Evolutionary conservation across 2,113 vertebrate species (phyloP), one percentile per base, ranked within the genome.

Genomic region (Caranx ignobilis): DNA sequence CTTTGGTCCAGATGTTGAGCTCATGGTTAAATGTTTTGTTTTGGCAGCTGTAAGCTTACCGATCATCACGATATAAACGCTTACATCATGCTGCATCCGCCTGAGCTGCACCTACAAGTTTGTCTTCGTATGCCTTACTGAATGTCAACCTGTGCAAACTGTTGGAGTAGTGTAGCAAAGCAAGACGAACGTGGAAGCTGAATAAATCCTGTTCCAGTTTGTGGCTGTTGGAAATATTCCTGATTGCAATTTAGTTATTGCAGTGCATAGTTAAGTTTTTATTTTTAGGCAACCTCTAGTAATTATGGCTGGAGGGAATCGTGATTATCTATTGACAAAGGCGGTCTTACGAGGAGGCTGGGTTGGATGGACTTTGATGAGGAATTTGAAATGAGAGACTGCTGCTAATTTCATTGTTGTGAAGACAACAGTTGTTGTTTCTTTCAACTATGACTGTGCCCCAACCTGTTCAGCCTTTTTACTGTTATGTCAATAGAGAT

Each of bases 1-100:
- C 62, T 75, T 57, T 43, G 31, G 52, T 77, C 26, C 68, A 57
- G 11, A 43, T 45, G 59, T 48, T 62, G 41, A 79, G 11, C 31
- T 34, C 19, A 70, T 45, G 37, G 52, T 18, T 47, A 19, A 68
- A 39, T 32, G 43, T 34, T 65, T 45, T 34, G 11, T 77, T 69
- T 39, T 2, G 45, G 4, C 1, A 5, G 11, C 3, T 32, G 26
- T 61, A 77, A 55, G 45, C 59, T 26, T 50, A 63, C 32, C 26
- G 52, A 60, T 74, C 2, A 18, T 47, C 41, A 21, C 11, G n/a
- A 11, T 31, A 47, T 47, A 47, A 47, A 47, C 26, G 16, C 10
- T 11, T 10, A 65, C n/a, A 43, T 37, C 21, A 63, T 81, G 65
- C 60, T n/a, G 52, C 68, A 37, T 56, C 26, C 31, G 50, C 8